phyloP scores from a whole-genome alignment of 2,113 vertebrate species.

The Passerina amoena region DNA sequence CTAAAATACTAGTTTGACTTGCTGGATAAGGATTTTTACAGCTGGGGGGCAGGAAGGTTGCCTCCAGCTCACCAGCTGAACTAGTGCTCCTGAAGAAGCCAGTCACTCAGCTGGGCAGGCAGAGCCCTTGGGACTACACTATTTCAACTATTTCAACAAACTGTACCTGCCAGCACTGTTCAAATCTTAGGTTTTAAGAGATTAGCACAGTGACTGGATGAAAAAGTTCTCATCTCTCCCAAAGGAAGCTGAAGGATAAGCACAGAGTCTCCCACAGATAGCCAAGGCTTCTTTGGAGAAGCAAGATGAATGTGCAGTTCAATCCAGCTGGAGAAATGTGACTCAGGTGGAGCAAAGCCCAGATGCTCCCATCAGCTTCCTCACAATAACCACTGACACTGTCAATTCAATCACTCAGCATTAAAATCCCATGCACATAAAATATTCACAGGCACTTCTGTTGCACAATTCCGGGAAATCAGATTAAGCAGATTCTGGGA shows the following conservation, averaged over 20 bases:
- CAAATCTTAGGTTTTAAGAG: not conserved
- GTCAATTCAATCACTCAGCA: not conserved
- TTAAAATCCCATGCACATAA: not conserved
- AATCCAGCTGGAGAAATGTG: not conserved
- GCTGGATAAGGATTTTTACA: not conserved
- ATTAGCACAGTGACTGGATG: not conserved
- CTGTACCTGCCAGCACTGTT: not conserved
- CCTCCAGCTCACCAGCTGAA: not conserved
- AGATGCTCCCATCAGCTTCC: not conserved
- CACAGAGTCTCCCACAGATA: not conserved
- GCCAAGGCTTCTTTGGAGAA: not conserved
- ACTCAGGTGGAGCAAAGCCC: not conserved
- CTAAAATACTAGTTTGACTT: not conserved
- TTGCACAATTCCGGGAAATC: not conserved
- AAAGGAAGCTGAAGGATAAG: not conserved
- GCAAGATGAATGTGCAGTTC: not conserved
- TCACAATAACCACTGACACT: not conserved
- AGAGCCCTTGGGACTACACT: not conserved
- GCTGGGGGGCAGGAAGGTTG: not conserved
- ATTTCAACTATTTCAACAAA: not conserved
- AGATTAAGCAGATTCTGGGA: not conserved
- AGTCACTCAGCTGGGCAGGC: not conserved
- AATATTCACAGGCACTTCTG: not conserved
- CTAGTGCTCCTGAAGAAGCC: not conserved
- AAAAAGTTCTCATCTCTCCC: not conserved